Evolutionary conservation across 2,113 vertebrate species (phyloP).

Genomic region (Cyprinus carpio): DNA sequence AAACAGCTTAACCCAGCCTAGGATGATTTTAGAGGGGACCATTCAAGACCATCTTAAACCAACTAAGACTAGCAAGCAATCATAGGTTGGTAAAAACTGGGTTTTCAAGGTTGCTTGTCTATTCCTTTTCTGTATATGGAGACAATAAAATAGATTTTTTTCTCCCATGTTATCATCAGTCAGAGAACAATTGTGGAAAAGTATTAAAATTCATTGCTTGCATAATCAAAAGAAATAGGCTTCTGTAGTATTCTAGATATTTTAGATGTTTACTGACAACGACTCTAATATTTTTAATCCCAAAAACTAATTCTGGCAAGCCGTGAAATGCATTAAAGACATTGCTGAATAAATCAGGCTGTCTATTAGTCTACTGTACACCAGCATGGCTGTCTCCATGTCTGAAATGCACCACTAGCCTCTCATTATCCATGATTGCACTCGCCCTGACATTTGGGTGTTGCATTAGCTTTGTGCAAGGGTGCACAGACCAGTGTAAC

Average conservation of each 20-base stretch:
- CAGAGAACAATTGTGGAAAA: not conserved
- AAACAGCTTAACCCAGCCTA: not conserved
- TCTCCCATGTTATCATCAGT: not conserved
- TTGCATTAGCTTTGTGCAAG: constrained; percentile 19
- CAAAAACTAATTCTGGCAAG: not conserved
- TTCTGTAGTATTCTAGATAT: not conserved
- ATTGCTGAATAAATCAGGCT: not conserved
- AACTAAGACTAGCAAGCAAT: too few species aligned
- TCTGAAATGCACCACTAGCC: constrained; percentile 13
- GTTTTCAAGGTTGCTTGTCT: too few species aligned
- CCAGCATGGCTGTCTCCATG: not conserved
- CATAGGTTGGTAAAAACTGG: too few species aligned
- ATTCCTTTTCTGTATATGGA: too few species aligned
- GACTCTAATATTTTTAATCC: not conserved
- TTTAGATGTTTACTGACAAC: not conserved
- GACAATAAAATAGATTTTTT: not conserved
- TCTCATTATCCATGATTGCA: constrained; percentile 13
- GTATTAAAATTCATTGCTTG: not conserved
- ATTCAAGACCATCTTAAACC: not conserved
- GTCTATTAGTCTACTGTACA: constrained; percentile 9
- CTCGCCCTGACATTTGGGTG: constrained; percentile 22
- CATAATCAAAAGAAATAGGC: not conserved
- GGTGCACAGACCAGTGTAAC: constrained; percentile 3
- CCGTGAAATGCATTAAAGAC: not conserved
- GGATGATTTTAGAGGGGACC: not conserved